phyloP scores from a whole-genome alignment of 2,888 invertebrate genomes.

The Agelastica alni region DNA sequence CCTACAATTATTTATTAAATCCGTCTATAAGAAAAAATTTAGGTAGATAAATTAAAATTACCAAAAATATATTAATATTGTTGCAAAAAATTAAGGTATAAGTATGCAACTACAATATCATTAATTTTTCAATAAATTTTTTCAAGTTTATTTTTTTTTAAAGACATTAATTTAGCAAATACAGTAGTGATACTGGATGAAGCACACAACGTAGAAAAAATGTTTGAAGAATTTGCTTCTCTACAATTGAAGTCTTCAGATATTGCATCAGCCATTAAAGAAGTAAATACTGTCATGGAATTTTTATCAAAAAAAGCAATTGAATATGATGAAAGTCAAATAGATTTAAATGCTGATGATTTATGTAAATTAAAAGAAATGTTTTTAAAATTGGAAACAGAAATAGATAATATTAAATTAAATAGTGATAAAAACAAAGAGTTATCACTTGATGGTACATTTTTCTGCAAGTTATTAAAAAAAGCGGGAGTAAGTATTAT shows the following conservation, averaged over 20 bases:
- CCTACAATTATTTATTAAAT: slow-evolving; percentile 97
- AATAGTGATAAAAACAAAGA: slow-evolving; percentile 60
- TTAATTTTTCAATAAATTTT: too few relatives aligned
- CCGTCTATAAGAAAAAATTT: slow-evolving; percentile 77
- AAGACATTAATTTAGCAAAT: slow-evolving; percentile 66
- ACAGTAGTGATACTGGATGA: slow-evolving; percentile 94
- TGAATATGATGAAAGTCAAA: slow-evolving; percentile 59
- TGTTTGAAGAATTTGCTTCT: slow-evolving; percentile 90
- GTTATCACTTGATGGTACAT: slow-evolving; percentile 73
- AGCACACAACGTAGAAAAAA: slow-evolving; percentile 96
- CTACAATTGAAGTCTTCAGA: slow-evolving; percentile 82
- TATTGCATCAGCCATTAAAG: slow-evolving; percentile 88
- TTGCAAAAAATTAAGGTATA: too few relatives aligned
- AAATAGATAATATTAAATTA: slow-evolving; percentile 59
- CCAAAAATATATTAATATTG: too few relatives aligned
- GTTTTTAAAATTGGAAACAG: slow-evolving; percentile 57
- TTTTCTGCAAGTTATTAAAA: slow-evolving; percentile 74
- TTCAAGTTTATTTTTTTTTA: too few relatives aligned
- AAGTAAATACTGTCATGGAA: slow-evolving; percentile 79
- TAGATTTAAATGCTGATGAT: slow-evolving; percentile 84
- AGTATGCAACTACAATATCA: too few relatives aligned
- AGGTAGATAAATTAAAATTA: too few relatives aligned
- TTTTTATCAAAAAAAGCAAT: slow-evolving; percentile 50
- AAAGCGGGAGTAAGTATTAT: slow-evolving; percentile 63
- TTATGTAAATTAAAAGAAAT: slow-evolving; percentile 78